These are phyloP conservation scores for Microctonus aethiopoides DNA, from an alignment of 2,888 invertebrate species.

Conservation along the genomic window DNA sequence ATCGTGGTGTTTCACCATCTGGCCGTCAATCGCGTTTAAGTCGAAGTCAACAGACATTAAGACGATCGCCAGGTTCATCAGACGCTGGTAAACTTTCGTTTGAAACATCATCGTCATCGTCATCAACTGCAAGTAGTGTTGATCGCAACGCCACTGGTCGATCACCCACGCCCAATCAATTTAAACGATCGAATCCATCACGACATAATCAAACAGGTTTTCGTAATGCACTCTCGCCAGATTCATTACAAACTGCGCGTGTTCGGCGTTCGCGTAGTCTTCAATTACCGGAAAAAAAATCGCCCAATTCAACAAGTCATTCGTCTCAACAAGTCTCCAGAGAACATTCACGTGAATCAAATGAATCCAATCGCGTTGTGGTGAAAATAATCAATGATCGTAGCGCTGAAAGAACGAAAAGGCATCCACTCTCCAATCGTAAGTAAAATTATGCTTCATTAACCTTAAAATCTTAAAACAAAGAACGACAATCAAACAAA, in stretches of 20 bases:
- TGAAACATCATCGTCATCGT: constrained; percentile 56
- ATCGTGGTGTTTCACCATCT: constrained; percentile 51
- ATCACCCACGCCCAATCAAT: constrained; percentile 59
- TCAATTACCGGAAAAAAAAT: constrained; percentile 73
- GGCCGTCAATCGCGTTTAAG: constrained; percentile 49
- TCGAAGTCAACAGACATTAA: constrained; percentile 51
- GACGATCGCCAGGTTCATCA: constrained; percentile 62
- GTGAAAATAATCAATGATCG: constrained; percentile 63
- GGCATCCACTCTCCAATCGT: constrained; percentile 58
- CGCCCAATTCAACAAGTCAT: constrained; percentile 65
- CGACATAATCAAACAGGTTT: constrained; percentile 53
- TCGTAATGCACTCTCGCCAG: constrained; percentile 54
- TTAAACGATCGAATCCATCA: constrained; percentile 50
- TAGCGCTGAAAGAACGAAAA: constrained; percentile 53
- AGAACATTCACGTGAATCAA: constrained; percentile 64
- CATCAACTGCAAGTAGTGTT: constrained; percentile 57
- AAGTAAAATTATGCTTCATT: constrained; percentile 43
- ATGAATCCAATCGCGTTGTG: constrained; percentile 60
- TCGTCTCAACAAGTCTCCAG: constrained; percentile 55
- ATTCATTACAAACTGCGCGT: constrained; percentile 58
- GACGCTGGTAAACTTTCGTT: constrained; percentile 57
- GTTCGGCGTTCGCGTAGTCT: constrained; percentile 72
- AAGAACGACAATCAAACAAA: neutral
- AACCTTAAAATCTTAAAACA: neutral
- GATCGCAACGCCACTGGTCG: constrained; percentile 54